Conservation (phyloP, 2,113 vertebrate species). For the Phyllostomus discolor region DNA sequence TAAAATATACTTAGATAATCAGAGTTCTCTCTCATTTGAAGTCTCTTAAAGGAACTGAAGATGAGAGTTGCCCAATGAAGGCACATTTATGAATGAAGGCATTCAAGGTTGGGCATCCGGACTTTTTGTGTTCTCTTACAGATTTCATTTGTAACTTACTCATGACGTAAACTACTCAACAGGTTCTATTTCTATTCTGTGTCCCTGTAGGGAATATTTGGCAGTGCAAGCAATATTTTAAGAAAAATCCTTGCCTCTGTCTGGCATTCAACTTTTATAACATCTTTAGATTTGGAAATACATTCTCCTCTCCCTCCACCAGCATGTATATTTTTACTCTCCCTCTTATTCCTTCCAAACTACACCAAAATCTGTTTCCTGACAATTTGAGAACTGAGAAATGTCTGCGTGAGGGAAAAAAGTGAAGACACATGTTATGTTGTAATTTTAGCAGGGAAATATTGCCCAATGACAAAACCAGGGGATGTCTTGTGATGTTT, state of each 20-base stretch:
- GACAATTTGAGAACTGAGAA: conserved; percentile 74
- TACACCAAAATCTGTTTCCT: conserved; percentile 68
- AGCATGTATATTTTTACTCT: conserved; percentile 58
- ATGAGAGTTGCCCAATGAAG: neutral
- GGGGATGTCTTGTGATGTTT: conserved; percentile 38
- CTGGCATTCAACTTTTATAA: neutral
- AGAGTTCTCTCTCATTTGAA: neutral
- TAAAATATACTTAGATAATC: neutral
- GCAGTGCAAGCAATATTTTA: neutral
- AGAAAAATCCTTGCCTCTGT: neutral
- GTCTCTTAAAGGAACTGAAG: neutral
- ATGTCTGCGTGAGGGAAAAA: conserved; percentile 54
- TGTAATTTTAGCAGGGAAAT: conserved; percentile 29
- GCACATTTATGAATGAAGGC: conserved; percentile 50
- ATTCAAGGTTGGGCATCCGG: neutral
- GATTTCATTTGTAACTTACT: conserved; percentile 45
- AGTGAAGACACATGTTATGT: conserved; percentile 45
- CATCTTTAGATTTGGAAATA: conserved; percentile 56
- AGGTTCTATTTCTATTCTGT: conserved; percentile 55
- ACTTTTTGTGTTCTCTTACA: conserved; percentile 2
- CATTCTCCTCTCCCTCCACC: neutral
- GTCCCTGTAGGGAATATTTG: conserved; percentile 4
- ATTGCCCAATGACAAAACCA: conserved; percentile 37
- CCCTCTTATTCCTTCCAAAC: conserved; percentile 18
- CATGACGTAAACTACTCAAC: neutral